Base-by-base conservation (phyloP, 1,140 invertebrate genomes). In the Penaeus chinensis region DNA sequence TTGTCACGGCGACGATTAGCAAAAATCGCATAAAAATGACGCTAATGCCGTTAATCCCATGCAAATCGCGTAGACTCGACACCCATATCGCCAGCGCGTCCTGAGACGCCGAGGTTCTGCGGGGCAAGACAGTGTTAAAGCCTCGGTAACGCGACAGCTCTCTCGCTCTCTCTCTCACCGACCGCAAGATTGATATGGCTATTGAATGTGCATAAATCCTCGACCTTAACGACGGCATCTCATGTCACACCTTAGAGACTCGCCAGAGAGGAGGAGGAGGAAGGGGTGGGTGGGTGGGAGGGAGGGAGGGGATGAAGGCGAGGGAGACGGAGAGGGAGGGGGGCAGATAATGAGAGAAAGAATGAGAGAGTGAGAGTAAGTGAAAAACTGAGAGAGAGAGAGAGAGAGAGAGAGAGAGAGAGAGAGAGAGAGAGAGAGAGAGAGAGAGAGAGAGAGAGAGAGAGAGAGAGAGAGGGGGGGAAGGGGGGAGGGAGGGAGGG, bases 191-290 rank as follows among this genome's bases (percentile, higher is more conserved):
- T n/a, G 66, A 71, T n/a, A 71, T 19, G 32, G 66, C n/a, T 71
- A 32, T 71, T n/a, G 66, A 71, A 71, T 71, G 66, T 32, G 66
- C 66, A 71, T 32, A 71, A 71, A 71, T 71, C n/a, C n/a, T 24
- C n/a, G 66, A 71, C 54, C 54, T 54, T 54, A 54, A 54, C 54
- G 54, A 54, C 54, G 54, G 54, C 54, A 54, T 54, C 54, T 54
- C 54, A 54, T 54, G 54, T 54, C 54, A 54, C 54, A 54, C 54
- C 54, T 54, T 54, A 54, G 54, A 54, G 54, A 54, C 54, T 54
- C 54, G 16, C 16, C 32, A 32, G 66, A 71, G 20, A 20, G 66
- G 66, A 71, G 32, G 19, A 20, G 66, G 19, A 69, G 13, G 19
- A 10, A 1, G 13, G 27, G 66, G 4, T 1, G 66, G 66, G 66